Conservation (phyloP, 2,888 invertebrate species). For the Theretra japonica region DNA sequence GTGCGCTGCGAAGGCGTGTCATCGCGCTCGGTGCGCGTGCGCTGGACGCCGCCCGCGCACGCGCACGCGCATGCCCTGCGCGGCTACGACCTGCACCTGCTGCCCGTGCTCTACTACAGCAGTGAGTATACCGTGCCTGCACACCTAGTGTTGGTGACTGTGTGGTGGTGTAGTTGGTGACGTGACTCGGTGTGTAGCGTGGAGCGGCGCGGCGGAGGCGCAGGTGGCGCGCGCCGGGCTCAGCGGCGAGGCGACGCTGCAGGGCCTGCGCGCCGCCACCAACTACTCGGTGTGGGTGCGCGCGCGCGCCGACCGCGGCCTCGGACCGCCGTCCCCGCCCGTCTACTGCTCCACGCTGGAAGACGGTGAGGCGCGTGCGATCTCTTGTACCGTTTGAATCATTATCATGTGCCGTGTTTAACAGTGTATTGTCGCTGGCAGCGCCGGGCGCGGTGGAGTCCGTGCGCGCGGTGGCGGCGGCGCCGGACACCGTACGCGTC, state of each 20-base stretch:
- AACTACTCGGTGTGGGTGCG: constrained; percentile 93
- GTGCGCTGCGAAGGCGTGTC: constrained; percentile 88
- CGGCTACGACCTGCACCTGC: constrained; percentile 92
- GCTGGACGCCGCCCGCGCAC: constrained; percentile 86
- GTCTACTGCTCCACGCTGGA: constrained; percentile 91
- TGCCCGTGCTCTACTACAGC: constrained; percentile 68
- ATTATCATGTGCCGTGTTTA: neutral
- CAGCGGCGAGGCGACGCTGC: constrained; percentile 81
- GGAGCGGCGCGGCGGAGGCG: constrained; percentile 43
- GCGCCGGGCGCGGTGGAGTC: constrained; percentile 91
- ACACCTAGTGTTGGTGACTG: neutral
- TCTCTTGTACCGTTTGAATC: neutral
- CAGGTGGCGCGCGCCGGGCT: constrained; percentile 46
- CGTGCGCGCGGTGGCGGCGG: constrained; percentile 91
- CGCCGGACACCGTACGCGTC: constrained; percentile 90
- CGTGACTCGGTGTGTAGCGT: constrained; percentile 35
- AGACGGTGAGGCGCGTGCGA: constrained; percentile 85
- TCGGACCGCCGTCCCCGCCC: constrained; percentile 89
- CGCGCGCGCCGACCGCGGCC: constrained; percentile 91
- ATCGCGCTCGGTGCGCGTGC: constrained; percentile 89
- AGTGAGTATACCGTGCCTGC: constrained; percentile 47
- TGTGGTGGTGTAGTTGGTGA: neutral
- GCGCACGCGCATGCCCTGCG: constrained; percentile 86
- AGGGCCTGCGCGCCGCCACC: constrained; percentile 90
- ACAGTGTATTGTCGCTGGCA: constrained; percentile 51